These are phyloP conservation scores for Ahaetulla prasina DNA, from an alignment of 2,113 vertebrate genomes.

Conservation along the genomic window DNA sequence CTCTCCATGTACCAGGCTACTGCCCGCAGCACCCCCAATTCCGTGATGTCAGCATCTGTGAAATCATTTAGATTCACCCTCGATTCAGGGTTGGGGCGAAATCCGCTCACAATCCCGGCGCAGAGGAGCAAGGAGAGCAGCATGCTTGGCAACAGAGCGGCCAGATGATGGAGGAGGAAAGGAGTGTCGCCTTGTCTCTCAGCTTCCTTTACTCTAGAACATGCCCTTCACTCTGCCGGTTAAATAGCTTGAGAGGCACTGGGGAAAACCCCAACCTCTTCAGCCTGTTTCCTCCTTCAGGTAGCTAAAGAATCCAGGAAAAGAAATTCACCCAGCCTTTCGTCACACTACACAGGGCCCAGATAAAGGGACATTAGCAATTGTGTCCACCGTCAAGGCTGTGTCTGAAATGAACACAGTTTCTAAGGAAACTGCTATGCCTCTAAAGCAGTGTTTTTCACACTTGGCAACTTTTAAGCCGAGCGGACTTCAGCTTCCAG, in stretches of 20 bases:
- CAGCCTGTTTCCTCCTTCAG: neutral
- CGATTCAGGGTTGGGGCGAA: slow-evolving; percentile 20
- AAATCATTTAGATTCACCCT: neutral
- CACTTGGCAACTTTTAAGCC: neutral
- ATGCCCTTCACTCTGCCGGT: neutral
- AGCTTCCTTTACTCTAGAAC: neutral
- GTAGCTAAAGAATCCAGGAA: neutral
- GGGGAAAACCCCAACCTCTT: neutral
- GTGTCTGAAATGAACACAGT: neutral
- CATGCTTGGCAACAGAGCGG: neutral
- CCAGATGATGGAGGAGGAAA: neutral
- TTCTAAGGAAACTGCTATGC: neutral
- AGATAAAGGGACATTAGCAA: neutral
- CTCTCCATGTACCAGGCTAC: slow-evolving; percentile 19
- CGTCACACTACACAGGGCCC: neutral
- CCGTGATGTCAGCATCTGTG: neutral
- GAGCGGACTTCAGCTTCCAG: neutral
- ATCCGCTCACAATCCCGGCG: neutral
- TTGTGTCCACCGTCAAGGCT: fast-evolving
- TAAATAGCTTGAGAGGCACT: neutral
- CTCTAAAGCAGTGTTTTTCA: neutral
- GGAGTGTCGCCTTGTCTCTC: neutral
- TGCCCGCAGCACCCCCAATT: neutral
- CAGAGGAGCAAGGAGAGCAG: neutral
- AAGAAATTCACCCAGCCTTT: neutral